Evolutionary conservation across 2,113 vertebrate species (phyloP).

Genomic region (Tachuris rubrigastra): DNA sequence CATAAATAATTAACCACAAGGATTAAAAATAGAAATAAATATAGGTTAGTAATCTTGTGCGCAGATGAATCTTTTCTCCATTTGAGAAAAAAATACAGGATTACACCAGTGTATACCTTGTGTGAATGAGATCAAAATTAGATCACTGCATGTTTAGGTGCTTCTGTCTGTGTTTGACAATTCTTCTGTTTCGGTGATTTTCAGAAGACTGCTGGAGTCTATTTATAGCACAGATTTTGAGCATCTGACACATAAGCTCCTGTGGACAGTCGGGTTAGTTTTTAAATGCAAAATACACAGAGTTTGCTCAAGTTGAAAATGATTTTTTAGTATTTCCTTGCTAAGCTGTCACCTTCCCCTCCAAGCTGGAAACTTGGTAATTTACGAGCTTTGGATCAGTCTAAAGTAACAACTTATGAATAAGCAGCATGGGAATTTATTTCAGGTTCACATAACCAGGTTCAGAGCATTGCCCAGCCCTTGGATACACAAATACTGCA

Average conservation of each 20-base stretch:
- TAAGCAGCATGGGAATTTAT: not conserved
- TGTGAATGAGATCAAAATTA: slow-evolving; percentile 1
- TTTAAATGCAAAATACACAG: not conserved
- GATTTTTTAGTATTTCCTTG: not conserved
- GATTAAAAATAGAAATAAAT: slow-evolving; percentile 58
- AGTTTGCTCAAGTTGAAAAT: not conserved
- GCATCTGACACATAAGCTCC: slow-evolving; percentile 20
- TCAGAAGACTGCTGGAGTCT: not conserved
- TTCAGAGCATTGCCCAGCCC: not conserved
- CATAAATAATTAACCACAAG: slow-evolving; percentile 54
- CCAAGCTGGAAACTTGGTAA: not conserved
- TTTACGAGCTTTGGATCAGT: not conserved
- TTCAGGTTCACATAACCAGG: not conserved
- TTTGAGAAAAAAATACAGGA: not conserved
- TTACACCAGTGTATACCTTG: not conserved
- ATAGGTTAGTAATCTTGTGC: not conserved
- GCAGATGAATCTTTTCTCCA: not conserved
- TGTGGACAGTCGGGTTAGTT: not conserved
- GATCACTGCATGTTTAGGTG: slow-evolving; percentile 24
- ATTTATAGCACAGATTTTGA: slow-evolving; percentile 44
- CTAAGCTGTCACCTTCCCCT: not conserved
- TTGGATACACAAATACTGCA: not conserved
- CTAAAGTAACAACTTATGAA: not conserved
- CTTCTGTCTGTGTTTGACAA: not conserved
- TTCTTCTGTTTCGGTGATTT: not conserved